phyloP scores from a whole-genome alignment of 2,113 vertebrate species.

The Bubo scandiacus region DNA sequence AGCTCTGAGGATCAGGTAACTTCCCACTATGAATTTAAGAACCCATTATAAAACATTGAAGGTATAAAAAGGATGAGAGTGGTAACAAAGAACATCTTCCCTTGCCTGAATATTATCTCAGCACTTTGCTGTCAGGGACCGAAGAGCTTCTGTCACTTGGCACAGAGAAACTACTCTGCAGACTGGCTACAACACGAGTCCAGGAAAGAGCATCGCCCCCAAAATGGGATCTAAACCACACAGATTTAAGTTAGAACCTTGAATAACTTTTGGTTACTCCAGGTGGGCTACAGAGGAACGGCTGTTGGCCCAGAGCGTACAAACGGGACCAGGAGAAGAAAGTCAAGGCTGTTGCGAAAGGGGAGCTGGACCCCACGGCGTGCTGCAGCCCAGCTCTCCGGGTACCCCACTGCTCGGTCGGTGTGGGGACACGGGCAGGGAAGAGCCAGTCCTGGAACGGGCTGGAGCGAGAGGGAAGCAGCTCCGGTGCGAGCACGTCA shows the following conservation, averaged over 20 bases:
- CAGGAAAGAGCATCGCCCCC: neutral
- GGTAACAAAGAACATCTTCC: neutral
- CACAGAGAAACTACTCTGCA: neutral
- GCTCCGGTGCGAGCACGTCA: accelerated
- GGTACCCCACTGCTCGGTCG: neutral
- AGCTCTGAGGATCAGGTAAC: neutral
- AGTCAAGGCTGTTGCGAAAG: no score
- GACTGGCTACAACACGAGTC: accelerated
- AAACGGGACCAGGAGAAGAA: neutral
- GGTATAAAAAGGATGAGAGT: neutral
- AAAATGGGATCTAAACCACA: accelerated
- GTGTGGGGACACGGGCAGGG: no score
- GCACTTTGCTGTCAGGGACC: neutral
- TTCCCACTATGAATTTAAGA: neutral
- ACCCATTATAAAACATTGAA: neutral
- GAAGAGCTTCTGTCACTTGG: neutral
- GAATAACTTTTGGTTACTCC: neutral
- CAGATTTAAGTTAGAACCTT: accelerated
- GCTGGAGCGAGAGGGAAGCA: neutral
- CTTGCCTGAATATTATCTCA: neutral
- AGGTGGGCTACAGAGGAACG: neutral
- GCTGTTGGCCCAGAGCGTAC: no score
- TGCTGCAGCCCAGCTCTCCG: no score
- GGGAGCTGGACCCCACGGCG: no score
- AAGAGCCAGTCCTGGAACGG: no score